Base-by-base conservation (phyloP, 1,140 invertebrate species). In the Homalodisca vitripennis region DNA sequence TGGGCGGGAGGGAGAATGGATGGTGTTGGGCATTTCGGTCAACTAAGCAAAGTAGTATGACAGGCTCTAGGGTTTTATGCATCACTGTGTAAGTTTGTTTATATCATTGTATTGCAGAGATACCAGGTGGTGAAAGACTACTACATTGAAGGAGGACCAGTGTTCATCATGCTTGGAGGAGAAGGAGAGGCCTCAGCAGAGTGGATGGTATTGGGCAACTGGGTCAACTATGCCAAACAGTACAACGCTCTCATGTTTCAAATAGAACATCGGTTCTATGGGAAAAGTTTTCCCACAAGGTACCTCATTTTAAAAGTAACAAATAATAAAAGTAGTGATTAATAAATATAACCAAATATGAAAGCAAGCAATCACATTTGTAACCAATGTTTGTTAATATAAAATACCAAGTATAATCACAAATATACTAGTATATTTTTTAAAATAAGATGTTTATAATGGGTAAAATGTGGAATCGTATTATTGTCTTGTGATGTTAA, bases 241-340 rank as follows among this genome's bases (percentile, higher is more conserved):
- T 89, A 89, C 78, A 88, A 88, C 64, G 95, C 95, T 0, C 79
- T 95, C 1, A 92, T 91, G 70, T 89, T 97, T 34, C 87, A 90
- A 79, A 73, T 98, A 30, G 95, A 98, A 78, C 95, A 98, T 81
- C 85, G 95, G 66, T 98, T 86, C 80, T 98, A 98, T 85, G 95
- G 95, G 70, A 87, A 93, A 79, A 96, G 93, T 80, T 91, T 89
- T 76, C 96, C 95, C 3, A 94, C 92, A n/a, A 70, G 75, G 90
- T 91, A 84, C n/a, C n/a, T n/a, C n/a, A n/a, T n/a, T n/a, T 30
- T 13, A 30, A 26, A 26, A 3, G n/a, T n/a, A n/a, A n/a, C n/a
- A n/a, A n/a, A n/a, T n/a, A n/a, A n/a, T n/a, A n/a, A 41, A 41
- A 41, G 17, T 41, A 10, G 6, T 41, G 17, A 10, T 41, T 41